Evolutionary conservation across 2,113 vertebrate species (phyloP), one percentile per base, ranked within the genome.

Genomic region (Polypterus senegalus): DNA sequence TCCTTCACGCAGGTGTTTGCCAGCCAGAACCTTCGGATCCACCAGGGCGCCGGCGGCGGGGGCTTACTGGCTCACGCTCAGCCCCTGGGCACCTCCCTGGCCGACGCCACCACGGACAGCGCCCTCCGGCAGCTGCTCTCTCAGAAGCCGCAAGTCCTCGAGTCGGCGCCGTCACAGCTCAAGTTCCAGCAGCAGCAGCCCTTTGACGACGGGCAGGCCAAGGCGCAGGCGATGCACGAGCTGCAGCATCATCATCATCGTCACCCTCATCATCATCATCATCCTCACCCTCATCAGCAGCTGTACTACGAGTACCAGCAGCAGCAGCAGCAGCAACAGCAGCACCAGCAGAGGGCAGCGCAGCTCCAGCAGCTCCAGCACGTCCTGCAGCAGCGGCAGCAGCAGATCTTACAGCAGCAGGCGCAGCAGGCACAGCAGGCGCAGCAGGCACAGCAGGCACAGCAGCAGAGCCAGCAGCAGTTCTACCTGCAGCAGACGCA

Each of bases 1-100:
- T 89, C 90, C 52, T 92, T 92, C 64, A 89, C 86, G 1, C 88
- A 92, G 72, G 89, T 88, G 47, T 92, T 92, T 74, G 77, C 88
- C 60, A 85, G 79, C 69, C 90, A 90, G 68, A 92, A 89, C 70
- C 73, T 87, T 67, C 77, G 85, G n/a, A 84, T 86, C 67, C 83
- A 57, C 43, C 66, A 88, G 71, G 80, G 83, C 65, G 86, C 83
- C 73, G 49, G 65, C 5, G 47, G 27, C 8, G 66, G 69, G 7
- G 46, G 5, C 27, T 27, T 7, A 7, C 9, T 61, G 55, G 86
- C 84, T 10, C 80, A 85, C 73, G 77, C 88, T 77, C 78, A 86
- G 76, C 81, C 55, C 54, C 54, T 60, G 63, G 44, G 64, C 54
- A 47, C 55, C n/a, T 73, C 82, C 0, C 77, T 81, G 70, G 76